Base-by-base conservation (phyloP, 1,140 invertebrate genomes). In the Condylostylus longicornis region DNA sequence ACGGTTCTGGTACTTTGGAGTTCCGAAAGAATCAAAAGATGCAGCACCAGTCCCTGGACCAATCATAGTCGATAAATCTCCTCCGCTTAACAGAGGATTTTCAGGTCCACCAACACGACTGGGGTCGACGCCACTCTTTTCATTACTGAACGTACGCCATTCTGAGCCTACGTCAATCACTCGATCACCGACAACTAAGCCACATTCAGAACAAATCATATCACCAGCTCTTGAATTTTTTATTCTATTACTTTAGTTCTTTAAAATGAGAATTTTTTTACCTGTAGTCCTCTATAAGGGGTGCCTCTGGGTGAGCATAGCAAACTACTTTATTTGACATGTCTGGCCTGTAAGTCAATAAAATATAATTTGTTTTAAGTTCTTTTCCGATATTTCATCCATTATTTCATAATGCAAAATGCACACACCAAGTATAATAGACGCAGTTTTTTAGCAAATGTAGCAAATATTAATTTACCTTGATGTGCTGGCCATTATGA, bases 121-220 rank as follows among this genome's bases (percentile, higher is more conserved):
- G 17, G 94, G 94, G 70, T 99, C 96, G 2, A 86, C 85, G 6
- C 86, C 85, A 41, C 79, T 78, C 58, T 96, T 96, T 57, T 99
- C 96, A 69, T 98, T 98, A 49, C 88, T 96, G 62, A 99, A 99
- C 35, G 95, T 98, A 62, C 96, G 73, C 96, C 96, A 99, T 65
- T 99, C 96, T n/a, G 94, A 97, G n/a, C 95, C 94, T n/a, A 99
- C 96, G 70, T 99, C 96, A 46, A 99, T 93, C 1, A 98, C 90
- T 58, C 91, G 79, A 65, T 99, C 96, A 18, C 96, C 96, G 21
- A 99, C 95, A 31, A 99, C 95, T 32, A 98, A 70, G 14, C 96
- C 96, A 72, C 96, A 99, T 68, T 95, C 89, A 18, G 90, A 86
- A 66, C 96, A 99, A 53, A 99, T 95, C 71, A 95, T 86, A 65